Evolutionary conservation across 2,888 invertebrate genomes (phyloP), one percentile per base, ranked within the genome.

Genomic region (Drosophila histrio): DNA sequence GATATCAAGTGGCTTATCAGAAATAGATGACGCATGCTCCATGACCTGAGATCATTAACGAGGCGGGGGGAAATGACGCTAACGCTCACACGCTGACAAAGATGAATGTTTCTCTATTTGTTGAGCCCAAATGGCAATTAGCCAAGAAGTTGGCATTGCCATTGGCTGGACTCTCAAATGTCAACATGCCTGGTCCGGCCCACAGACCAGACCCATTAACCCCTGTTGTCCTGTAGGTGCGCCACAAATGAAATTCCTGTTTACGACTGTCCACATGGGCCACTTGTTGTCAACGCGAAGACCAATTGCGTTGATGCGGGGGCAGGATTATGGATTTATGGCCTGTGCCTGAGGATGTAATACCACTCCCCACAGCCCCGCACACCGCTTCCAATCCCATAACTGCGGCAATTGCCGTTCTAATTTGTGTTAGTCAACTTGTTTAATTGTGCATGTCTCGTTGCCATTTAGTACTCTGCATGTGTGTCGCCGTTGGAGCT

Each of bases 401-500:
- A 67, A 59, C 50, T 39, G 22, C 38, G 39, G 34, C 65, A 65
- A 70, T 81, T 81, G 77, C 58, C 58, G 60, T 66, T 71, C 67
- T 75, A 82, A 85, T 70, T 79, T 68, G 50, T 67, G 57, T 67
- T 69, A 67, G 64, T 65, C 61, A 63, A 57, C 72, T 63, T 73
- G 72, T 75, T 85, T 85, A 82, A 85, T 82, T 82, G 85, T 85
- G 79, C 85, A 85, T 85, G 82, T 85, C 79, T 71, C 66, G 67
- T 36, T 72, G 85, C 60, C 82, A 67, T 81, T 85, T 72, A 56
- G 59, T 56, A 58, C 65, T 47, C 66, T 32, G 36, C 73, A 41
- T 73, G 68, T 62, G 54, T 47, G 28, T 57, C 54, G 61, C 49
- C 26, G 34, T 46, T 54, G 56, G 54, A 50, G 36, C 41, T 46